Base-by-base conservation (phyloP, 2,888 invertebrate species). In the Toxonevra muliebris region DNA sequence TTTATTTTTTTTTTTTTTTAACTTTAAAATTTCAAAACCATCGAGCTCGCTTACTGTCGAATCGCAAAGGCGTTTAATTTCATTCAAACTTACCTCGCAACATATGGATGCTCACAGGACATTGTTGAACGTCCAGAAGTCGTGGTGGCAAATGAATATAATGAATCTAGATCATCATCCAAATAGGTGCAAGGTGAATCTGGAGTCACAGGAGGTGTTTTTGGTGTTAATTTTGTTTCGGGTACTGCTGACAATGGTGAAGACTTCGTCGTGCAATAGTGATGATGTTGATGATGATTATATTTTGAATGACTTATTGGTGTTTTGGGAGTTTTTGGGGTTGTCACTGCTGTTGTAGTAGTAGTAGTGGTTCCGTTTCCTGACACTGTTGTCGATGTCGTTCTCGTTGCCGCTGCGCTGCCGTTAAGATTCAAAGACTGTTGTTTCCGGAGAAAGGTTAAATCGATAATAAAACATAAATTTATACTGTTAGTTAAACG, bases 71-170 rank as follows among this genome's bases (percentile, higher is more conserved):
- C 12, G 9, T 4, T 15, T 12, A 53, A 53, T n/a, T 54, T 54
- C n/a, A 20, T 54, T 19, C n/a, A 48, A n/a, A 73, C 77, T 74
- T 62, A 85, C 85, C 89, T 89, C 70, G 93, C 93, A 71, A 93
- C 92, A 84, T 91, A 92, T 41, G 93, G 92, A 81, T 94, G 93
- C 82, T 94, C 93, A 78, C 93, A 91, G 70, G 85, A 85, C 85
- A 85, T 85, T 69, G 84, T 85, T 15, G 93, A 92, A 61, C 92
- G 92, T 71, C 92, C 91, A 69, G 92, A 92, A 76, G 92, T 93
- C 72, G 90, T 90, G 84, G 93, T 93, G 70, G 92, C 92, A 81
- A 91, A 92, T 82, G 93, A 93, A 79, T 90, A 90, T 70, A 94
- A 86, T 69, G 93, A 94, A 76, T 93, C 93, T 79, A 87, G 84